These are phyloP conservation scores for Zaprionus inermis DNA, from an alignment of 1,140 invertebrate genomes.

Conservation along the genomic window DNA sequence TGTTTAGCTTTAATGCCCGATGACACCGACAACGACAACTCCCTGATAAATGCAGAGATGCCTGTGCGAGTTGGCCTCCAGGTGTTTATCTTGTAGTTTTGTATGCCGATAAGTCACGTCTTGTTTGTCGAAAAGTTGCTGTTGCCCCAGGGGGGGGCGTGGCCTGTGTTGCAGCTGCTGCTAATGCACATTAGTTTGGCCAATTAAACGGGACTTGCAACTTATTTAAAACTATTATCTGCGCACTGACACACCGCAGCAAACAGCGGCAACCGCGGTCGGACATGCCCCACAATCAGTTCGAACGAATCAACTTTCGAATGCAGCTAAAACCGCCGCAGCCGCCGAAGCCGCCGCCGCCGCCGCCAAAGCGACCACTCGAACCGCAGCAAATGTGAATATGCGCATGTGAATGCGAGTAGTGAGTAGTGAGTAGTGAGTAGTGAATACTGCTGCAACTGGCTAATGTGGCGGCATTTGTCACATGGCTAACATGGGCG, in stretches of 20 bases:
- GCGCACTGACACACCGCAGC: constrained; percentile 49
- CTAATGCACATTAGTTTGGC: constrained; percentile 54
- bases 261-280: constrained; percentile 47
- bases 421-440: neutral
- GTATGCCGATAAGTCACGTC: constrained; percentile 66
- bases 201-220: constrained; percentile 62
- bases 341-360: constrained; percentile 3
- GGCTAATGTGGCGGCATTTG: constrained; percentile 51
- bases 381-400: constrained; percentile 49
- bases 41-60: constrained; percentile 8
- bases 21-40: constrained; percentile 51
- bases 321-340: constrained; percentile 39
- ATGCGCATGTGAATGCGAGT: constrained; percentile 40
- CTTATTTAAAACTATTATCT: constrained; percentile 75
- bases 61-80: neutral
- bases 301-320: constrained; percentile 74
- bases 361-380: constrained; percentile 56
- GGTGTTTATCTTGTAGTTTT: constrained; percentile 32
- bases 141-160: constrained; percentile 1
- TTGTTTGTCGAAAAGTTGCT: constrained; percentile 31
- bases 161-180: neutral
- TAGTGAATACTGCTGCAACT: constrained; percentile 13
- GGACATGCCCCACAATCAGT: constrained; percentile 67
- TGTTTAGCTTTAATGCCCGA: constrained; percentile 60
- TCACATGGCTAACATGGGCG: constrained; percentile 12